These are phyloP conservation scores for Dexiosoma caninum DNA, from an alignment of 2,888 invertebrate species.

Conservation along the genomic window DNA sequence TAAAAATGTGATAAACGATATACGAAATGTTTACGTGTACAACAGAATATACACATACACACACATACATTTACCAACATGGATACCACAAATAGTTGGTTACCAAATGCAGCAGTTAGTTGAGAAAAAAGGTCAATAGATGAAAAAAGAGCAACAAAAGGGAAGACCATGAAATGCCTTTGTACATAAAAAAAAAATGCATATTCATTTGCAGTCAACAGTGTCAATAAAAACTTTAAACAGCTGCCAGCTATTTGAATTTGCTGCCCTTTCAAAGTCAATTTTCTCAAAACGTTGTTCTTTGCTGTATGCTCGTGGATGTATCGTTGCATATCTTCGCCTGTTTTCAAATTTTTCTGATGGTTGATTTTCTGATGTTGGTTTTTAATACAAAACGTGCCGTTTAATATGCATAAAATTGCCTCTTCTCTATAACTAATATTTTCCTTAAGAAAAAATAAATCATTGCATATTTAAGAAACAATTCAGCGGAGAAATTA, in stretches of 20 bases:
- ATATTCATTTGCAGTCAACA: conserved; percentile 24
- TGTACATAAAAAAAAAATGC: conserved; percentile 29
- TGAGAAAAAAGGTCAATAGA: conserved; percentile 6
- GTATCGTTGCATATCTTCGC: neutral
- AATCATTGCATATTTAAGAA: neutral
- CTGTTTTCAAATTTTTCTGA: neutral
- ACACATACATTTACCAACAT: conserved; percentile 6
- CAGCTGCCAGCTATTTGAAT: neutral
- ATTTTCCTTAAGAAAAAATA: too few species aligned
- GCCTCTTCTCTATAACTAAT: conserved; percentile 27
- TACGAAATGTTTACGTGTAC: neutral
- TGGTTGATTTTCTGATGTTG: conserved; percentile 51
- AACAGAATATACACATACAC: neutral
- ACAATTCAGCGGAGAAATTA: neutral
- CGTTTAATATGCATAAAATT: conserved; percentile 57
- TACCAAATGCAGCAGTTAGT: conserved; percentile 51
- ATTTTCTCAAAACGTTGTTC: neutral
- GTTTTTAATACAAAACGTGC: conserved; percentile 60
- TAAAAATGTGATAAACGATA: conserved; percentile 36
- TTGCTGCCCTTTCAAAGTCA: neutral
- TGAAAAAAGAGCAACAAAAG: neutral
- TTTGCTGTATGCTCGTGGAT: neutral
- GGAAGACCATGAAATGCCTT: conserved; percentile 28
- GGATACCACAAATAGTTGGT: conserved; percentile 57
- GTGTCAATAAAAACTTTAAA: neutral